Conservation (phyloP, 2,113 vertebrate genomes). For the Muntiacus reevesi region DNA sequence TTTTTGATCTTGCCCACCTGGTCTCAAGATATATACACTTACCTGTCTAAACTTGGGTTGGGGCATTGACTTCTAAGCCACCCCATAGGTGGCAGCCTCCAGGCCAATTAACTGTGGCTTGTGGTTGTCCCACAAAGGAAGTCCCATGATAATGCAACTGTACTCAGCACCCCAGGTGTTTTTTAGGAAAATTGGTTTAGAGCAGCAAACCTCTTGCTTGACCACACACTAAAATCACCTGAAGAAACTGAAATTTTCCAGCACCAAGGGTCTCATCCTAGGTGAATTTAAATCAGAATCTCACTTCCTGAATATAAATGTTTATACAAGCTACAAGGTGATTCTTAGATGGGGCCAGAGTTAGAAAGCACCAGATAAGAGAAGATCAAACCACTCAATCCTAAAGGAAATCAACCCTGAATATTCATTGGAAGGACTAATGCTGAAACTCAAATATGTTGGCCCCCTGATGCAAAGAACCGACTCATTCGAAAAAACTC, state of each 20-base stretch:
- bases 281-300: neutral
- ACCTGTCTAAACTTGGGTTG: neutral
- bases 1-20: neutral
- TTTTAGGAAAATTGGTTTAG: neutral
- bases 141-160: neutral
- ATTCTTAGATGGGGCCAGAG: neutral
- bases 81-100: neutral
- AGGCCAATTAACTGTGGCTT: neutral
- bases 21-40: neutral
- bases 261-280: neutral
- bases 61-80: neutral
- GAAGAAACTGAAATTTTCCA: neutral
- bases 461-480: neutral
- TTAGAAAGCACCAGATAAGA: neutral
- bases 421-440: neutral
- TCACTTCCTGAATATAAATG: neutral
- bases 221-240: neutral
- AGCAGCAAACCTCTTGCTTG: neutral
- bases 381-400: neutral
- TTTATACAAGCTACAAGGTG: neutral
- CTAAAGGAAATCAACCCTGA: neutral
- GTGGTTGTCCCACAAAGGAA: neutral
- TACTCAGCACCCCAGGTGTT: neutral
- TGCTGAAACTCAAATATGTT: neutral
- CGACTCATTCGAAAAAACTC: neutral